Conservation (phyloP, 2,113 vertebrate species). For the Urocitellus parryii region DNA sequence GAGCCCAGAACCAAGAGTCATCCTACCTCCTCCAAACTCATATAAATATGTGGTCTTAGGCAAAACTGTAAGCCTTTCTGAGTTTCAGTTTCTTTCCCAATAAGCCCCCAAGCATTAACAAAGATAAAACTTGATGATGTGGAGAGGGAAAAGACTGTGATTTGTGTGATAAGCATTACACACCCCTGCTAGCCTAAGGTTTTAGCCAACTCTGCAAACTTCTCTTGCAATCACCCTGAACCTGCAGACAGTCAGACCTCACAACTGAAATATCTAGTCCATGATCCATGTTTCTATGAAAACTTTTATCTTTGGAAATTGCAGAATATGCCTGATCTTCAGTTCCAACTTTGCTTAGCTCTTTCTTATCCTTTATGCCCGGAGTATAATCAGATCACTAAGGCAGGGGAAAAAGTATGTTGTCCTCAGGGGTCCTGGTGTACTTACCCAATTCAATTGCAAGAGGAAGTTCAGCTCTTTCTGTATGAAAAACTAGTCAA, state of each 20-base stretch:
- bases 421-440: not conserved
- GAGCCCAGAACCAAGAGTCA: not conserved
- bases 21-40: not conserved
- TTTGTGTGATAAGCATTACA: not conserved
- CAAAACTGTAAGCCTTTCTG: not conserved
- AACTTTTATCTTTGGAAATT: not conserved
- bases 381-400: not conserved
- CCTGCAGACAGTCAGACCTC: not conserved
- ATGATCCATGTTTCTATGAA: not conserved
- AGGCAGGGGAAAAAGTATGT: not conserved
- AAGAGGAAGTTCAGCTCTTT: constrained; percentile 68
- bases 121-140: not conserved
- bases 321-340: not conserved
- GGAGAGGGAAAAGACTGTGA: not conserved
- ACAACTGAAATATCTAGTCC: not conserved
- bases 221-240: not conserved
- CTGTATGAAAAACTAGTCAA: constrained; percentile 66
- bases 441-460: constrained; percentile 53
- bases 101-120: not conserved
- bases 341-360: not conserved
- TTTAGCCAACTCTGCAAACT: not conserved
- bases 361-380: not conserved
- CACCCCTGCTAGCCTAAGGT: not conserved
- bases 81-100: not conserved
- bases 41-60: not conserved